A percentile compares a stretch with the other conserved stretches of the same genome.
These are phyloP conservation scores for Agrotis exclamationis DNA, from an alignment of 2,888 invertebrate genomes.

Conservation along the genomic window DNA sequence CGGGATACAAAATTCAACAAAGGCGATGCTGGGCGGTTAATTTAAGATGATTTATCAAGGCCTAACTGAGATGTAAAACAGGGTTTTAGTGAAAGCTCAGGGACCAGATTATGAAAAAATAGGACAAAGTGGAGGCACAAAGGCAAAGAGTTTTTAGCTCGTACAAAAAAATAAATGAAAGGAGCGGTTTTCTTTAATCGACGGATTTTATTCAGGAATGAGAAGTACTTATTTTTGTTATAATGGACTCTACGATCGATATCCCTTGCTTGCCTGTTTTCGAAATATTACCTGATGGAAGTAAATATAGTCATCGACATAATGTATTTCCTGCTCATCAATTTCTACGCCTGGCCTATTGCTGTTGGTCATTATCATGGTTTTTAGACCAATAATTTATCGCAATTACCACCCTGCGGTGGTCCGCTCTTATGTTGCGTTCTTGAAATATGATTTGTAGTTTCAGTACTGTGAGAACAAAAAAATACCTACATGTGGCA, in stretches of 20 bases:
- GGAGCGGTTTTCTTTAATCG: conserved; percentile 11
- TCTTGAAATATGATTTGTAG: no score
- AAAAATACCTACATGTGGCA: no score
- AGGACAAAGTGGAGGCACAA: conserved; percentile 42
- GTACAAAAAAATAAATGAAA: conserved; percentile 16
- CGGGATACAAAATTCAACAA: conserved; percentile 36
- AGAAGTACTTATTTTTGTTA: not conserved
- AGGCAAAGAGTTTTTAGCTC: conserved; percentile 32
- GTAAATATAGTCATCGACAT: no score
- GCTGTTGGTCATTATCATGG: no score
- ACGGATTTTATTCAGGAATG: not conserved
- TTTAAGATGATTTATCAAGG: conserved; percentile 59
- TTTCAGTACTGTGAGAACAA: no score
- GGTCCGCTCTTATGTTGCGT: no score
- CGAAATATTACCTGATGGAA: no score
- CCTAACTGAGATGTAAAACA: conserved; percentile 57
- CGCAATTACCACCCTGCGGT: no score
- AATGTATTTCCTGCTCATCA: no score
- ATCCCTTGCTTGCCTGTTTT: no score
- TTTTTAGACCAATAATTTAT: no score
- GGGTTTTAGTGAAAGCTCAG: conserved; percentile 37
- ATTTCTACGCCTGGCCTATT: no score
- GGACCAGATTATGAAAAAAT: conserved; percentile 47
- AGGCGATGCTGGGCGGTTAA: conserved; percentile 39
- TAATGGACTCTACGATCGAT: not conserved